Percentiles rank a stretch among this genome's conserved stretches.
phyloP scores from a whole-genome alignment of 2,888 invertebrate genomes.

The Machimus atricapillus region DNA sequence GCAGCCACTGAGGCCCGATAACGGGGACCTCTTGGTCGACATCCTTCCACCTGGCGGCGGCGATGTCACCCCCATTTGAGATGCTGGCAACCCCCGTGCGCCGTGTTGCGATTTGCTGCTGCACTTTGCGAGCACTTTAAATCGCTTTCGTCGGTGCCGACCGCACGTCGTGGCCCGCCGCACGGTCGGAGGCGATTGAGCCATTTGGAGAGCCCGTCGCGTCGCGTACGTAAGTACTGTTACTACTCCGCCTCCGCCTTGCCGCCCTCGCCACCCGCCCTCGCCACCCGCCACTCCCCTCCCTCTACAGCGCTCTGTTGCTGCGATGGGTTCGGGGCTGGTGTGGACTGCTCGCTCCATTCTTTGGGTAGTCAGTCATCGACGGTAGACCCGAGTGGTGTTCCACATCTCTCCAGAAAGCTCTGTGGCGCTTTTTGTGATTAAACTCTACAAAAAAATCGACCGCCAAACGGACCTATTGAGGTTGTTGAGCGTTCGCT shows the following conservation, averaged over 20 bases:
- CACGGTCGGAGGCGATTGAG: background rate
- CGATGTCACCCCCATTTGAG: background rate
- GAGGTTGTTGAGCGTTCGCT: background rate
- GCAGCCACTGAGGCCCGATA: background rate
- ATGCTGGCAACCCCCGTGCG: background rate
- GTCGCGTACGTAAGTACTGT: background rate
- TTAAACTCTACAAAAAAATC: background rate
- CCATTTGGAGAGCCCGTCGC: background rate
- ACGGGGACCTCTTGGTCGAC: conserved; percentile 1
- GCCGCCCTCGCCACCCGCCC: background rate
- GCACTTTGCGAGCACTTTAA: background rate
- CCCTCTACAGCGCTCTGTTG: background rate
- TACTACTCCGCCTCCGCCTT: background rate
- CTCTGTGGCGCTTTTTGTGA: background rate
- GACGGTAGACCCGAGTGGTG: conserved; percentile 53
- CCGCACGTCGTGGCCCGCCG: background rate
- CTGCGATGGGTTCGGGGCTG: background rate
- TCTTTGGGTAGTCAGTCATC: conserved; percentile 54
- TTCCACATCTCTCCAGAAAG: conserved; percentile 48
- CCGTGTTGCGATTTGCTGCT: background rate
- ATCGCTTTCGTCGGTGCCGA: background rate
- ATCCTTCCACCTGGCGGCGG: conserved; percentile 25
- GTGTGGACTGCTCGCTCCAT: conserved; percentile 45
- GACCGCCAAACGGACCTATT: background rate
- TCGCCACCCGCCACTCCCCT: background rate